Base-by-base conservation (phyloP, 2,888 invertebrate genomes). In the Cataglyphis albicans region DNA sequence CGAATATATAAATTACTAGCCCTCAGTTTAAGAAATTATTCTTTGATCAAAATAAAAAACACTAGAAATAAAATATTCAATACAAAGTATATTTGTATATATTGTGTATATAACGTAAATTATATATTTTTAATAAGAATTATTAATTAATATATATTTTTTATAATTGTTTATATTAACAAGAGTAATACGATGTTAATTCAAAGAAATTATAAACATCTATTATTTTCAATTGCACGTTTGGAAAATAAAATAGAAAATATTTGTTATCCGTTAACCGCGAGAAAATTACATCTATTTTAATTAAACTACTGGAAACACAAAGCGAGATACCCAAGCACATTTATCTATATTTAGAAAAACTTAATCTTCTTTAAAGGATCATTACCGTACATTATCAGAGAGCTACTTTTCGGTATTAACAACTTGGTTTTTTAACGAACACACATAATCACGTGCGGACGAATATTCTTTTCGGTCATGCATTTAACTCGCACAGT, bases 401-500 rank as follows among this genome's bases (percentile, higher is more conserved):
- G 9, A n/a, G 15, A 67, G 65, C 59, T 44, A 59, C 72, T 78
- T 78, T 44, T 44, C 44, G 59, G 32, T 57, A 78, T 18, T 59
- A 70, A 5, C 59, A 70, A 41, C 15, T n/a, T 9, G n/a, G 44
- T 35, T 59, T 68, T 38, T 75, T 78, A 57, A 78, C 59, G 32
- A 12, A 32, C 57, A 32, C 52, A 41, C 41, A 25, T 25, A 38
- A 25, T 9, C 9, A 12, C 21, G 32, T 18, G 21, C 25, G 6
- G 18, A 5, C 6, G 18, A 21, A 59, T 44, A 7, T 15, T 67
- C 59, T 78, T 35, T 72, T 35, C 44, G 32, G 18, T 21, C 12
- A 0, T 59, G 59, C 44, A 72, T 76, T 67, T 76, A 59, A 78
- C 72, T 9, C n/a, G 18, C 73, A 12, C 35, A 78, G 18, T 61